Evolutionary conservation across 2,797 vertebrate species (phyloP), one percentile per base, ranked within the genome.

Genomic region (Poeciliopsis paucimaculata): DNA sequence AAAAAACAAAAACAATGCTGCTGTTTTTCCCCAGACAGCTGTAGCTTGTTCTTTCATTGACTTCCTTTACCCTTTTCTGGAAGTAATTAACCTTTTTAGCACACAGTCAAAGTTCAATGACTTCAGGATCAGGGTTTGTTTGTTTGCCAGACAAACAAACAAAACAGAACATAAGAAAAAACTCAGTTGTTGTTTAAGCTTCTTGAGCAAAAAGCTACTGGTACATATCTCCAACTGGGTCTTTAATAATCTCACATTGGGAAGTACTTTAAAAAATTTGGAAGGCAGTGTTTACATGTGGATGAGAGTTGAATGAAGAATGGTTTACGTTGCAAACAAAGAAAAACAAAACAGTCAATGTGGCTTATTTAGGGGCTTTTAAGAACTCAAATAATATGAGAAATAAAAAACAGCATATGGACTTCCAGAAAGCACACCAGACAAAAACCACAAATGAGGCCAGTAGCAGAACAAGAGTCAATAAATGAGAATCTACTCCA

Each of bases 401-500:
- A 4, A 23, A 36, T 57, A 10, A 75, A 72, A 47, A 53, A 77
- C 23, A 18, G 72, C 15, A 76, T 46, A 4, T 73, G 31, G 43
- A 57, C 68, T 62, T 82, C 36, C 28, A 66, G 36, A 76, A 12
- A 41, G 8, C 45, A 77, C 20, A 10, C 13, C 36, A 34, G 53
- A 64, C 31, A 80, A 78, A 66, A 70, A 66, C 49, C 43, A 49
- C 31, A 20, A n/a, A 76, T 60, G 28, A 16, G 47, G 18, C 55
- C 18, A n/a, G 10, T 12, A 41, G 9, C 47, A 26, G 43, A 5
- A 28, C 47, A 49, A 53, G 60, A 73, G n/a, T 53, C 46, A 31
- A 64, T 45, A 83, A 81, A 72, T 76, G 9, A 51, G 28, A 83
- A 81, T 78, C 13, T 46, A 57, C 47, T 84, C 66, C 68, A 72